These are phyloP conservation scores for Drosophila miranda DNA, from an alignment of 1,140 invertebrate genomes.

Conservation along the genomic window DNA sequence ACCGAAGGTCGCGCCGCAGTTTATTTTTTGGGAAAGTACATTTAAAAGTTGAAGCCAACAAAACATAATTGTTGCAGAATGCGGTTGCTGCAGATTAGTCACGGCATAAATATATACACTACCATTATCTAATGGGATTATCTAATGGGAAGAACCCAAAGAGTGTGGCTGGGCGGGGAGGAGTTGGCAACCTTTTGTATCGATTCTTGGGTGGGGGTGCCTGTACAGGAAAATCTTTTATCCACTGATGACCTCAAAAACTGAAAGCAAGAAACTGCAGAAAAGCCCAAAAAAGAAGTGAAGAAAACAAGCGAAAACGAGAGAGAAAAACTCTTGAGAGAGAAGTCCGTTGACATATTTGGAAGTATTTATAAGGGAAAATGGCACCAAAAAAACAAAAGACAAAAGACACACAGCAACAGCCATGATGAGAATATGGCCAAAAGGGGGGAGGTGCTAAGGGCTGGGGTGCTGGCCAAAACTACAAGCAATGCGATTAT, in stretches of 20 bases:
- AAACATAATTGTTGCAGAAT: constrained; percentile 73
- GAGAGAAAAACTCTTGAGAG: constrained; percentile 1
- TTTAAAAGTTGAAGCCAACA: constrained; percentile 64
- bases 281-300: background rate
- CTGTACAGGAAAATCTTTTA: constrained; percentile 19
- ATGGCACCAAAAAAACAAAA: constrained; percentile 3
- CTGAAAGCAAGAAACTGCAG: constrained; percentile 22
- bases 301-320: constrained; percentile 1
- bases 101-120: constrained; percentile 9
- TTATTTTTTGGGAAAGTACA: constrained; percentile 70
- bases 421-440: constrained; percentile 34
- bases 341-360: constrained; percentile 52
- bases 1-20: constrained; percentile 63
- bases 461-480: constrained; percentile 20
- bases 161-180: background rate
- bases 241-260: constrained; percentile 26
- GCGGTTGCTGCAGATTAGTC: constrained; percentile 30
- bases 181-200: constrained; percentile 9
- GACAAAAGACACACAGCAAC: constrained; percentile 6
- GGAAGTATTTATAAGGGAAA: constrained; percentile 44
- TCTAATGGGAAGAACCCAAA: background rate
- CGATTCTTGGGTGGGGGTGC: constrained; percentile 4
- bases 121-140: too few species aligned
- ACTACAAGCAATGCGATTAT: constrained; percentile 73
- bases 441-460: background rate